Conservation (phyloP, 2,797 vertebrate genomes). For the Chrosomus eos region DNA sequence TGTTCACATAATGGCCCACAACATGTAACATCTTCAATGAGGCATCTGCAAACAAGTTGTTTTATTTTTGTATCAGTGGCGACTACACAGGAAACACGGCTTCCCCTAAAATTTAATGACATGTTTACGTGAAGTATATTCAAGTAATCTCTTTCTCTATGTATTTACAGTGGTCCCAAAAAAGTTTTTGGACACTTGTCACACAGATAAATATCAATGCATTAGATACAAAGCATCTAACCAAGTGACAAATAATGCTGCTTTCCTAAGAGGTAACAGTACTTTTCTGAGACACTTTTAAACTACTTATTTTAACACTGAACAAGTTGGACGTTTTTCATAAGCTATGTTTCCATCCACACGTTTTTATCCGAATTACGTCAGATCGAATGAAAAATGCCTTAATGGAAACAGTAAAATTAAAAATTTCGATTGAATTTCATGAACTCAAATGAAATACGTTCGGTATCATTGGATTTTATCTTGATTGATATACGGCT, state of each 20-base stretch:
- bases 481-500: no score
- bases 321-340: not conserved
- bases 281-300: not conserved
- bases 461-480: no score
- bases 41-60: not conserved
- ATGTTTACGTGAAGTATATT: not conserved
- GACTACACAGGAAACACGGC: not conserved
- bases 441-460: no score
- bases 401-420: no score
- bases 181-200: not conserved
- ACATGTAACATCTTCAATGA: not conserved
- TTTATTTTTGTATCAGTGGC: not conserved
- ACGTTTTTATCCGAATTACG: no score
- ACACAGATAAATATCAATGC: not conserved
- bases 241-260: not conserved
- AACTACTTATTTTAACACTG: no score
- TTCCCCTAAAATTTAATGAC: not conserved
- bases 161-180: not conserved
- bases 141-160: not conserved
- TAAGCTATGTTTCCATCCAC: no score
- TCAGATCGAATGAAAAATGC: no score
- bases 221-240: not conserved
- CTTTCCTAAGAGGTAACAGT: no score
- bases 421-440: no score
- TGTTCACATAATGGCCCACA: not conserved